Evolutionary conservation across 2,797 vertebrate genomes (phyloP).

Genomic region (Acipenser transmontanus): DNA sequence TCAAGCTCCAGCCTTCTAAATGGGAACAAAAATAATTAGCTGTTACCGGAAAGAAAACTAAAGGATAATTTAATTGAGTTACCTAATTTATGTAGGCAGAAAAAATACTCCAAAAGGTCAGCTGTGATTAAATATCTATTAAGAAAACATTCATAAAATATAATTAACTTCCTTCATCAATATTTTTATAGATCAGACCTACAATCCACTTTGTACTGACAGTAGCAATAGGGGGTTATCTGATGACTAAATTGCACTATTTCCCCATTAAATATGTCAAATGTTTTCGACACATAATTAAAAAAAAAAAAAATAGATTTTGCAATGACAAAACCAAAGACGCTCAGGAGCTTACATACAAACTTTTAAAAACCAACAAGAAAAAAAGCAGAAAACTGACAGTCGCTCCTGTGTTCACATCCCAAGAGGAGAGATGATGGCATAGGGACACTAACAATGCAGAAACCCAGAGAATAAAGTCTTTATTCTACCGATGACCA

Average conservation of each 20-base stretch:
- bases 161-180: not conserved
- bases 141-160: not conserved
- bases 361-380: no score
- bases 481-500: no score
- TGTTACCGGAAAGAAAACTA: conserved; percentile 29
- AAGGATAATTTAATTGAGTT: conserved; percentile 21
- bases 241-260: not conserved
- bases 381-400: not conserved
- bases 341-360: no score
- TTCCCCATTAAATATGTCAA: no score
- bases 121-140: not conserved
- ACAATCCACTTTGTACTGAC: not conserved
- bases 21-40: conserved; percentile 9
- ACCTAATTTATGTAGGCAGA: conserved; percentile 29
- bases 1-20: conserved; percentile 27
- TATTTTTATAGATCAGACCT: not conserved
- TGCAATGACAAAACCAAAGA: no score
- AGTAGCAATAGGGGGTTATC: not conserved
- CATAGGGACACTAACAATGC: not conserved
- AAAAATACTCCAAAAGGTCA: conserved; percentile 12
- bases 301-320: no score
- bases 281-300: no score
- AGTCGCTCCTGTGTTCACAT: not conserved
- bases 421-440: not conserved
- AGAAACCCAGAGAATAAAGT: no score